Percentiles rank a stretch among this genome's conserved stretches.
These are phyloP conservation scores for Rhinopomastus cyanomelas DNA, from an alignment of 2,113 vertebrate species.

Conservation along the genomic window DNA sequence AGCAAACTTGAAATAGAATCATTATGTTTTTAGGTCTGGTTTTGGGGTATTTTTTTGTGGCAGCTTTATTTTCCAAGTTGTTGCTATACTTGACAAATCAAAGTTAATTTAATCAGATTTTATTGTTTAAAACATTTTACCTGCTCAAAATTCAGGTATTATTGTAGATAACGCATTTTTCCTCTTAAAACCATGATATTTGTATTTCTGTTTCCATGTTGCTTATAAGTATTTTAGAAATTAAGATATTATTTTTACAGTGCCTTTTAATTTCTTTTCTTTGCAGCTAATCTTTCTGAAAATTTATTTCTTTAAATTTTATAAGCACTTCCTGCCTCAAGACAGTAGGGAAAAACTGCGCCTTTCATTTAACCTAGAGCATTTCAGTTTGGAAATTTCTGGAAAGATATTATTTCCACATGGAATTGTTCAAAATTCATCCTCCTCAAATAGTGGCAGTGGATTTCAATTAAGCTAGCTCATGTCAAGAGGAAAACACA, in stretches of 20 bases:
- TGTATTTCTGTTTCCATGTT: not conserved
- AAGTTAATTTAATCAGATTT: not conserved
- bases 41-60: too few species aligned
- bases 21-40: too few species aligned
- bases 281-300: not conserved
- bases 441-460: not conserved
- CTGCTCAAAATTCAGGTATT: not conserved
- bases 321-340: not conserved
- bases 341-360: not conserved
- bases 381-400: not conserved
- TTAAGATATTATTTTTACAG: not conserved
- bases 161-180: not conserved
- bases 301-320: not conserved
- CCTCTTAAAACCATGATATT: not conserved
- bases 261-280: not conserved
- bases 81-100: too few species aligned
- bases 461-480: conserved; percentile 28
- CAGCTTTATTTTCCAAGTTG: too few species aligned
- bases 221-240: not conserved
- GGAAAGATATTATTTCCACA: not conserved
- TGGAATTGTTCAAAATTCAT: not conserved
- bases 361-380: not conserved
- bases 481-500: not conserved
- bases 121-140: not conserved
- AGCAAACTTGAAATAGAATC: too few species aligned